A percentile compares a stretch with the other conserved stretches of the same genome.
Evolutionary conservation across 2,888 invertebrate species (phyloP).

Genomic region (Agrotis exclamationis): DNA sequence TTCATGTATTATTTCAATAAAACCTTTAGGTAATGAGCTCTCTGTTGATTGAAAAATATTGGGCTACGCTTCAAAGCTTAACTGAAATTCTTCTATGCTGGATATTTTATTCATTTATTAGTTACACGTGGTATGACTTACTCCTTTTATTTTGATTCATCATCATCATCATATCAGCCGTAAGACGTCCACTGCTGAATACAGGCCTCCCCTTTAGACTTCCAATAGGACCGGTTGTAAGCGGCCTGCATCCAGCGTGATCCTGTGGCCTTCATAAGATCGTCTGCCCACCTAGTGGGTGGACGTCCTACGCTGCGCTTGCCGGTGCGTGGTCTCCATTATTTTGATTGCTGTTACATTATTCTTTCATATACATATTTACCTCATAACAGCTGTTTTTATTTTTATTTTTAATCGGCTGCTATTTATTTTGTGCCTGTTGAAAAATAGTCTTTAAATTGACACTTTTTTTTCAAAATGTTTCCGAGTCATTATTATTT

Average conservation of each 20-base stretch:
- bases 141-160: background rate
- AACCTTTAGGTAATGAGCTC: constrained; percentile 1
- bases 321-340: no score
- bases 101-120: constrained; percentile 28
- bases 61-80: constrained; percentile 7
- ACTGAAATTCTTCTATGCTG: background rate
- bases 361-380: background rate
- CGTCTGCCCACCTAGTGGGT: no score
- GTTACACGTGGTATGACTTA: constrained; percentile 12
- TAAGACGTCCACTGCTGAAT: no score
- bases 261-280: no score
- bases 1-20: constrained; percentile 19
- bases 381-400: background rate
- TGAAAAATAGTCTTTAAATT: background rate
- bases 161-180: no score
- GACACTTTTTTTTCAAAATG: background rate
- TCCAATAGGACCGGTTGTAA: no score
- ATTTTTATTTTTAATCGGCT: background rate
- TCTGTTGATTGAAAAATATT: constrained; percentile 30
- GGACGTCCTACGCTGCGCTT: no score
- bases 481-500: background rate
- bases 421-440: background rate
- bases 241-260: no score
- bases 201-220: no score
- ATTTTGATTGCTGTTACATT: background rate